Evolutionary conservation across 2,797 vertebrate species (phyloP).

Genomic region (Apodemus agrarius): DNA sequence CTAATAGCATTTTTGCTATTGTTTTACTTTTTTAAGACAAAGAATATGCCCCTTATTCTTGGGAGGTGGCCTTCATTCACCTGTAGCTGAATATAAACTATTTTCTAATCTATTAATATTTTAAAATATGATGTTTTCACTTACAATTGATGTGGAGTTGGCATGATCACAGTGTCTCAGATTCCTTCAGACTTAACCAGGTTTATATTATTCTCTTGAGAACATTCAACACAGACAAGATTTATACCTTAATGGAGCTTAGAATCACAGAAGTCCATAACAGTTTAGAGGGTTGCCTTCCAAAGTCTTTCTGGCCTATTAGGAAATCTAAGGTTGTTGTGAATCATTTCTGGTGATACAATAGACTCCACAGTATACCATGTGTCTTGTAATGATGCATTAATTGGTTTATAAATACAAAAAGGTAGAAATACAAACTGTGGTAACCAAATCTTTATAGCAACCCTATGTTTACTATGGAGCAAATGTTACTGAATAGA

Average conservation of each 20-base stretch:
- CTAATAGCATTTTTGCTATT: neutral
- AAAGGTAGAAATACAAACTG: neutral
- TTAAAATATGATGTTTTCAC: constrained; percentile 56
- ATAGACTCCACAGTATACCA: neutral
- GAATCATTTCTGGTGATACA: neutral
- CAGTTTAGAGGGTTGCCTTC: neutral
- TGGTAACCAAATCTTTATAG: neutral
- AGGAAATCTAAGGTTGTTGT: neutral
- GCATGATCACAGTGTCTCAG: constrained; percentile 34
- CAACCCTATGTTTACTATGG: neutral
- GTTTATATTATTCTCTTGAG: constrained; percentile 50
- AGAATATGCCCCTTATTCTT: constrained; percentile 1
- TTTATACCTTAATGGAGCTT: constrained; percentile 21
- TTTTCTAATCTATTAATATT: constrained; percentile 58
- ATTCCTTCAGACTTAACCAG: constrained; percentile 26
- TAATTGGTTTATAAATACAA: neutral
- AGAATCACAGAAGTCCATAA: constrained; percentile 2
- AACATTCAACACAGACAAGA: constrained; percentile 42
- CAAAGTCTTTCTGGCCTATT: neutral
- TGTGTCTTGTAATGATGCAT: neutral
- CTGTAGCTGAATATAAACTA: constrained; percentile 43
- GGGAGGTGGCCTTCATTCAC: constrained; percentile 15
- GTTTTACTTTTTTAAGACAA: neutral
- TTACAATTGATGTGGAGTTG: constrained; percentile 43
- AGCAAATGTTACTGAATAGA: neutral